Base-by-base conservation (phyloP, 2,113 vertebrate genomes). In the Diphyllodes magnificus region DNA sequence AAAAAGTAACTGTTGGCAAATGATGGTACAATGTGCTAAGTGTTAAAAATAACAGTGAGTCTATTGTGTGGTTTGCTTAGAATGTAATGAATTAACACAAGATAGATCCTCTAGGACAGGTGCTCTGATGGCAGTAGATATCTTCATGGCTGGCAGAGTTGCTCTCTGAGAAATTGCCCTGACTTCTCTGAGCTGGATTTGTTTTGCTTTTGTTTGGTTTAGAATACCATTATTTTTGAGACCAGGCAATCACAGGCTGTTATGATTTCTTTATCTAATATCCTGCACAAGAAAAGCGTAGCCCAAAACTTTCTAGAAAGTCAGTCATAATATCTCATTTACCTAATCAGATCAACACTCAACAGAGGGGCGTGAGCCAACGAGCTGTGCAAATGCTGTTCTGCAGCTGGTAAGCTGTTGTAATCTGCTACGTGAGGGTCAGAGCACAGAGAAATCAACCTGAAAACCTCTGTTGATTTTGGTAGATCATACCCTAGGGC, bases 1-100 rank as follows among this genome's bases (percentile, higher is more conserved):
- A 94, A 94, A 82, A 70, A 77, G 45, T 95, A 91, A 91, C 70
- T 93, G 87, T 77, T 96, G 91, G 75, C 92, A 82, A 95, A 92
- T 44, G 39, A 39, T 14, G 51, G 72, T 68, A 72, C 90, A 85
- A 70, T 90, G 86, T 92, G 71, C 84, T 88, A 77, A 73, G 28
- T 75, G 80, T 93, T 80, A 82, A 88, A 96, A 94, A 85, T 42
- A 85, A 73, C 57, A 76, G 49, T 61, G 70, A 56, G 53, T 25
- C 45, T 79, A 17, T 85, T 90, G 73, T 68, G 66, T 2, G 0
- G 7, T 65, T 90, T 76, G 53, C 88, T 75, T 59, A 44, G 37
- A 56, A 86, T 73, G 63, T 71, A 92, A 65, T 88, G 70, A 88
- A 96, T 95, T 92, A 85, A 69, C 89, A 88, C 66, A 83, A 77